phyloP scores from a whole-genome alignment of 2,888 invertebrate species.

The Pelosia muscerda region DNA sequence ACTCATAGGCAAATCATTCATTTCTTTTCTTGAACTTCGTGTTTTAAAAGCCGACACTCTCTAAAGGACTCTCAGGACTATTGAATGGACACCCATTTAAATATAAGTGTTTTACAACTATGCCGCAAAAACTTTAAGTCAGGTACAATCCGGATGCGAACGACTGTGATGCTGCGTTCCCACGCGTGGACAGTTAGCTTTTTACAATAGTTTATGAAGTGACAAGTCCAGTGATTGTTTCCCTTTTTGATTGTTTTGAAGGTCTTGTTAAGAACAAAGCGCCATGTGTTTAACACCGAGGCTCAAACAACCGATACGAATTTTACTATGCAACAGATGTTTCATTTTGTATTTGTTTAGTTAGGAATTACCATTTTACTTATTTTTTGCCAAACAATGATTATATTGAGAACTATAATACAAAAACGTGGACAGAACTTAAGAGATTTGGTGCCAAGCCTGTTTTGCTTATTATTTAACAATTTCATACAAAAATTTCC shows the following conservation, averaged over 20 bases:
- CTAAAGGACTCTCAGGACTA: slow-evolving; percentile 52
- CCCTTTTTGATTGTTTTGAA: slow-evolving; percentile 61
- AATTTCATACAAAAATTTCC: too few species aligned
- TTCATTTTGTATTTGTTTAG: slow-evolving; percentile 49
- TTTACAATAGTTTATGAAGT: slow-evolving; percentile 75
- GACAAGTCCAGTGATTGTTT: slow-evolving; percentile 73
- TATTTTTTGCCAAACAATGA: slow-evolving; percentile 2
- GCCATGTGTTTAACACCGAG: slow-evolving; percentile 68
- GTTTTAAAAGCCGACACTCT: slow-evolving; percentile 61
- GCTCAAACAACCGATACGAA: slow-evolving; percentile 50
- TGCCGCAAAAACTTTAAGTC: slow-evolving; percentile 69
- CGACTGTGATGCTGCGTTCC: slow-evolving; percentile 67
- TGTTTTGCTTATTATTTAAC: not conserved
- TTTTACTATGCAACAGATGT: slow-evolving; percentile 68
- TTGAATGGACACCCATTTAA: slow-evolving; percentile 74
- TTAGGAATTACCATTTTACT: slow-evolving; percentile 34
- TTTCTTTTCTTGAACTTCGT: slow-evolving; percentile 51
- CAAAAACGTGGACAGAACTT: not conserved
- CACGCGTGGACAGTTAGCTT: slow-evolving; percentile 74
- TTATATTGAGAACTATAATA: too few species aligned
- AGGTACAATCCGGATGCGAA: slow-evolving; percentile 84
- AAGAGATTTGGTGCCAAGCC: not conserved
- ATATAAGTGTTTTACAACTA: slow-evolving; percentile 79
- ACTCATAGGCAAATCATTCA: slow-evolving; percentile 55
- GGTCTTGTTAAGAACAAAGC: slow-evolving; percentile 69